These are phyloP conservation scores for Anagyrus pseudococci DNA, from an alignment of 2,888 invertebrate species.

Conservation along the genomic window DNA sequence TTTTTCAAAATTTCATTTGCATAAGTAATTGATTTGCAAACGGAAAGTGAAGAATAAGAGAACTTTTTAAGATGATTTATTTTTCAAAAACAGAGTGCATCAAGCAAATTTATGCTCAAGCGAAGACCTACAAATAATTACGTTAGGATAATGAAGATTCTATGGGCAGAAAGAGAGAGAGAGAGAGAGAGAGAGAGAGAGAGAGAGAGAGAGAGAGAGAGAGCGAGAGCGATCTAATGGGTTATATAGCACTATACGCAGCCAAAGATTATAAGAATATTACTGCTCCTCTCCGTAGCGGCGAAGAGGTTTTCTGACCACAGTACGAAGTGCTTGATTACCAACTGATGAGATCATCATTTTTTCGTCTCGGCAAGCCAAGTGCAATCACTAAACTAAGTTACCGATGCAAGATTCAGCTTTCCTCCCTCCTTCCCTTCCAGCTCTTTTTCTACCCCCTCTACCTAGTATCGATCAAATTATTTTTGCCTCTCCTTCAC, in stretches of 20 bases:
- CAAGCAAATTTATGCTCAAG: neutral
- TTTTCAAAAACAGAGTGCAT: too few relatives aligned
- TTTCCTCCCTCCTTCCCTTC: neutral
- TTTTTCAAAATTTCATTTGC: too few relatives aligned
- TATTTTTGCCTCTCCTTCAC: conserved; percentile 9
- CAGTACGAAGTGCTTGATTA: conserved; percentile 26
- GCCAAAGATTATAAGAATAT: conserved; percentile 14
- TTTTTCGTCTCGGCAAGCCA: conserved; percentile 12
- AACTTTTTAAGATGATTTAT: too few relatives aligned
- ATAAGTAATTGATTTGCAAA: too few relatives aligned
- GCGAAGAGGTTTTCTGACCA: conserved; percentile 19
- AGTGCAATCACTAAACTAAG: conserved; percentile 20
- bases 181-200: too few relatives aligned
- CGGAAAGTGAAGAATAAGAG: too few relatives aligned
- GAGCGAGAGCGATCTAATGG: conserved; percentile 2
- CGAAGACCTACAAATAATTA: conserved; percentile 18
- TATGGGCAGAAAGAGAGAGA: too few relatives aligned
- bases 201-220: too few relatives aligned
- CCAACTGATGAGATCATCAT: conserved; percentile 17
- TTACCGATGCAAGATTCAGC: conserved; percentile 31
- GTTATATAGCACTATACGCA: conserved; percentile 2
- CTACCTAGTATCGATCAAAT: conserved; percentile 26
- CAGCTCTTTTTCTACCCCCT: too few relatives aligned
- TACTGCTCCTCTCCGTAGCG: neutral
- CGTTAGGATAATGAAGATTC: conserved; percentile 13